Percentiles rank a stretch among this genome's conserved stretches.
These are phyloP conservation scores for Phlogophora meticulosa DNA, from an alignment of 2,888 invertebrate species.

Conservation along the genomic window DNA sequence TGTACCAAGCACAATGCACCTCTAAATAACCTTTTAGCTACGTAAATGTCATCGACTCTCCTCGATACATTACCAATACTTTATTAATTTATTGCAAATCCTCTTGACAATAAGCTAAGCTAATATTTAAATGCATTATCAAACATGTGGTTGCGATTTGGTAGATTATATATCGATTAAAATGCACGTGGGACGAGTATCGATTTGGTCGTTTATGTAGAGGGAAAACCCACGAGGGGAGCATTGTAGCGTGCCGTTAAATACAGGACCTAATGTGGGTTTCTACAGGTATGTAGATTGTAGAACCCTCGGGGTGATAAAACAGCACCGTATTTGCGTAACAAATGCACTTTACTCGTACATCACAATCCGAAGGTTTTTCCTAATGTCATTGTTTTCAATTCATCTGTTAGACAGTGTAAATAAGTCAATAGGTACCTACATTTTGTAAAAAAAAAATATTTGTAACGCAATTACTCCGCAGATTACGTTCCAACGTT, in stretches of 20 bases:
- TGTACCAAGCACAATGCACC: slow-evolving; percentile 11
- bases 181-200: not conserved
- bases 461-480: no score
- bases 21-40: slow-evolving; percentile 29
- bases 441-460: no score
- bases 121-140: slow-evolving; percentile 18
- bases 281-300: no score
- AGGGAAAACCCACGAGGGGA: slow-evolving; percentile 1
- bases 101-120: slow-evolving; percentile 7
- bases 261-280: no score
- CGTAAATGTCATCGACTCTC: slow-evolving; percentile 8
- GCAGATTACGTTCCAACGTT: no score
- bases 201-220: slow-evolving; percentile 3
- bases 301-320: no score
- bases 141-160: not conserved
- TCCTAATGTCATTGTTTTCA: no score
- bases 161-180: slow-evolving; percentile 21
- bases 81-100: slow-evolving; percentile 24
- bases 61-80: slow-evolving; percentile 6
- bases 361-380: no score
- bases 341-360: no score
- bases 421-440: no score
- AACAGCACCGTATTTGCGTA: no score
- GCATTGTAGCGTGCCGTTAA: not conserved
- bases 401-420: no score